Evolutionary conservation across 2,888 invertebrate species (phyloP).

Genomic region (Callimorpha dominula): DNA sequence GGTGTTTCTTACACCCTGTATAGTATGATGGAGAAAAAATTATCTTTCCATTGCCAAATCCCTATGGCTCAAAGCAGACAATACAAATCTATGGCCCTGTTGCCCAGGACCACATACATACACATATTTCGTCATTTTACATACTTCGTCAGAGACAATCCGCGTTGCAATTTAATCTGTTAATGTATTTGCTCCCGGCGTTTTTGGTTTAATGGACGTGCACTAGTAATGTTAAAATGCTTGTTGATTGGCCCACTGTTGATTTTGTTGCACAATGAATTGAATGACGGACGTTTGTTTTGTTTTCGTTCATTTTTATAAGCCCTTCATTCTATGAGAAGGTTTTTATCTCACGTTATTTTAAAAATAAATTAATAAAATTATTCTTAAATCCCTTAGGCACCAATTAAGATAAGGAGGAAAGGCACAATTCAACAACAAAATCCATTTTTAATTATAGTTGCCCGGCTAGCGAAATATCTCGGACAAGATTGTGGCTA

Average conservation of each 20-base stretch:
- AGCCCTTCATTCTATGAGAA: neutral
- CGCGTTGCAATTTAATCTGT: slow-evolving; percentile 77
- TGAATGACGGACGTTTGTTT: neutral
- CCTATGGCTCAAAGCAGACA: slow-evolving; percentile 48
- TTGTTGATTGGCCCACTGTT: slow-evolving; percentile 40
- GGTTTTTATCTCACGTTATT: neutral
- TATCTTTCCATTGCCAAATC: slow-evolving; percentile 48
- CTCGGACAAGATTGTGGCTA: neutral
- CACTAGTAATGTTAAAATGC: slow-evolving; percentile 62
- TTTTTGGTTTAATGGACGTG: slow-evolving; percentile 70
- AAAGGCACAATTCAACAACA: no score
- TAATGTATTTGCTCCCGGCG: slow-evolving; percentile 73
- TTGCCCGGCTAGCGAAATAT: neutral
- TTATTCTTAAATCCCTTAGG: neutral
- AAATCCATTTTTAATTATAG: neutral
- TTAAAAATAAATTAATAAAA: neutral
- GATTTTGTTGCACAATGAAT: slow-evolving; percentile 24
- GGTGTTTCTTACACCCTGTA: no score
- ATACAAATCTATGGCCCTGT: slow-evolving; percentile 54
- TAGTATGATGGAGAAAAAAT: slow-evolving; percentile 18
- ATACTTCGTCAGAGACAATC: slow-evolving; percentile 61
- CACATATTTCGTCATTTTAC: slow-evolving; percentile 60
- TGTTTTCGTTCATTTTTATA: neutral
- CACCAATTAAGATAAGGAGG: neutral
- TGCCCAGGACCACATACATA: slow-evolving; percentile 59